phyloP scores from a whole-genome alignment of 2,113 vertebrate species.

The Chiloscyllium plagiosum region DNA sequence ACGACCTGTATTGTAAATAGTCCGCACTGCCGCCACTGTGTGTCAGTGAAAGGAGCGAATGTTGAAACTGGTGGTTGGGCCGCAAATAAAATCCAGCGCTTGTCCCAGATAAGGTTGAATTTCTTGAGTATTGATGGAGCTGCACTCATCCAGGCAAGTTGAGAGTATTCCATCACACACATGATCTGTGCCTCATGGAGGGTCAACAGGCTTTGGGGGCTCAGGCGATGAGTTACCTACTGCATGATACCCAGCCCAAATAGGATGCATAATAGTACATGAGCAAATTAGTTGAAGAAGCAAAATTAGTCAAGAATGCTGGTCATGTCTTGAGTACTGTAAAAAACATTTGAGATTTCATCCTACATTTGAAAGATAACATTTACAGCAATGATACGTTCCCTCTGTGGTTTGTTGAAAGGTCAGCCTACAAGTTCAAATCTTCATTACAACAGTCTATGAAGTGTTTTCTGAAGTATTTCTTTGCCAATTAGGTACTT shows the following conservation, averaged over 20 bases:
- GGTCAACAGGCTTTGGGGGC: no score
- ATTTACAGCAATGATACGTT: neutral
- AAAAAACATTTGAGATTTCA: neutral
- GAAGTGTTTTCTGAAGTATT: neutral
- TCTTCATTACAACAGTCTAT: neutral
- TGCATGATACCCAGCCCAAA: neutral
- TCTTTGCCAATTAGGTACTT: neutral
- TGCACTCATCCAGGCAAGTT: no score
- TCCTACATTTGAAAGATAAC: neutral
- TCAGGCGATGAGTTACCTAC: no score
- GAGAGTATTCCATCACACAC: no score
- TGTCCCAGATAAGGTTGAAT: no score
- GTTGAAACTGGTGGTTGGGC: no score
- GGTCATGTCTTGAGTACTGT: neutral
- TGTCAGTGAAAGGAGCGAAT: no score
- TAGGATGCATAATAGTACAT: neutral
- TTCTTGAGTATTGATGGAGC: no score
- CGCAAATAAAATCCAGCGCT: no score
- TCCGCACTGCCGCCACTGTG: no score
- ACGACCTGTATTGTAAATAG: no score
- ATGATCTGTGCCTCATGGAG: no score
- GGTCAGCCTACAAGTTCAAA: neutral
- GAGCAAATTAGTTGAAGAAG: neutral
- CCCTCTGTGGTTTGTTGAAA: neutral
- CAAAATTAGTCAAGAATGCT: neutral